Conservation (phyloP, 2,113 vertebrate genomes). For the Pachyramphus minor region DNA sequence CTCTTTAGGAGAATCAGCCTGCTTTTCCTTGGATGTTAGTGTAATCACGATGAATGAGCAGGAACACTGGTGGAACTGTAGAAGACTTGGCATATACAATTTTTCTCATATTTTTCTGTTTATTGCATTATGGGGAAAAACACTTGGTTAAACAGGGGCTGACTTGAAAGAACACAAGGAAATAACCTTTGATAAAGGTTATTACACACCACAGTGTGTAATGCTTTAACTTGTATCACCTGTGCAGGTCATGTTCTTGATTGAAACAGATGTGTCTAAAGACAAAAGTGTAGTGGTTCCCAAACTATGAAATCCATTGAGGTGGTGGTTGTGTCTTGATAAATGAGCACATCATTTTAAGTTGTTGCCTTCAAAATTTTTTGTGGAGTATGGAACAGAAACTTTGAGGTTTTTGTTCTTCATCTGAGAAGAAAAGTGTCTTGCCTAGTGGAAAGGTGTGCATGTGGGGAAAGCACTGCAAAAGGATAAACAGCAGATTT, state of each 20-base stretch:
- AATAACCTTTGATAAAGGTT: background rate
- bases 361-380: background rate
- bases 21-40: background rate
- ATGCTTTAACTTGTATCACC: background rate
- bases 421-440: background rate
- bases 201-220: accelerated
- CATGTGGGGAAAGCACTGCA: background rate
- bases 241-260: background rate
- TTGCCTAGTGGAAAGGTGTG: background rate
- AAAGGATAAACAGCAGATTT: background rate
- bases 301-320: background rate
- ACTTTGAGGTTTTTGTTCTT: background rate
- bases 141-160: background rate
- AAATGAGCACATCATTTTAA: background rate
- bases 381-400: background rate
- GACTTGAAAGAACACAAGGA: background rate
- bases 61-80: background rate
- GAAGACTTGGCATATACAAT: background rate
- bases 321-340: background rate
- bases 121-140: background rate
- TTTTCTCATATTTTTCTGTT: background rate
- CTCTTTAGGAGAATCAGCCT: background rate
- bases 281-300: background rate
- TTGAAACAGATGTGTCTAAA: background rate
- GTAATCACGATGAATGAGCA: background rate